Conservation (phyloP, 2,797 vertebrate genomes). For the Acipenser oxyrinchus region DNA sequence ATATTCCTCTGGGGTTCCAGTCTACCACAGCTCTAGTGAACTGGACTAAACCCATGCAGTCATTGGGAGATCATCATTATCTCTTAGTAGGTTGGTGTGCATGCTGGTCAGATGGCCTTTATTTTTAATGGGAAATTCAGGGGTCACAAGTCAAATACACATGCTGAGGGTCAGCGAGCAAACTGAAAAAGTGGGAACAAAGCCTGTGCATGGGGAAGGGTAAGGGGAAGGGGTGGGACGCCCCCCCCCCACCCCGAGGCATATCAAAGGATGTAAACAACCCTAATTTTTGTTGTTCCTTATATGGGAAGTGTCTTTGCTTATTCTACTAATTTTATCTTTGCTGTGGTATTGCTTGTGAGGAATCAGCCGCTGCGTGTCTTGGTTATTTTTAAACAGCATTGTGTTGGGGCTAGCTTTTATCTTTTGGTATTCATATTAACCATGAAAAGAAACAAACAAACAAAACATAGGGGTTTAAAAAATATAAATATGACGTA, state of each 20-base stretch:
- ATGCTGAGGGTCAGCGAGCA: slow-evolving; percentile 61
- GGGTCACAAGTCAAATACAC: slow-evolving; percentile 73
- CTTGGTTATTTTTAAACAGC: too few species aligned
- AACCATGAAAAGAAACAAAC: too few species aligned
- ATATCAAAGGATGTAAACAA: slow-evolving; percentile 40
- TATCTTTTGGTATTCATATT: too few species aligned
- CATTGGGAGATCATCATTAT: slow-evolving; percentile 45
- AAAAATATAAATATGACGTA: too few species aligned
- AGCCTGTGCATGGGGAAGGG: slow-evolving; percentile 51
- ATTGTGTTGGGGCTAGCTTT: too few species aligned
- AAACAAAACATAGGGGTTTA: too few species aligned
- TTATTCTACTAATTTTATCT: neutral
- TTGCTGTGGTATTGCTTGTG: too few species aligned
- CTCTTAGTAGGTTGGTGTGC: slow-evolving; percentile 40
- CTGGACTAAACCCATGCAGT: slow-evolving; percentile 30
- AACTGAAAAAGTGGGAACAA: slow-evolving; percentile 62
- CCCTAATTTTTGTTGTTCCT: slow-evolving; percentile 34
- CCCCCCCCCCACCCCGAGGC: slow-evolving; percentile 31
- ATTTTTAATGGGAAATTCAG: slow-evolving; percentile 53
- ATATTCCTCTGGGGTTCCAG: slow-evolving; percentile 47
- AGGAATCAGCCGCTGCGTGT: too few species aligned
- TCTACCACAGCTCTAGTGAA: slow-evolving; percentile 33
- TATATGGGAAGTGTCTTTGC: slow-evolving; percentile 23
- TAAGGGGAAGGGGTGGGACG: slow-evolving; percentile 31
- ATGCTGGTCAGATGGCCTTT: slow-evolving; percentile 53